Percentiles rank a stretch among this genome's conserved stretches.
Conservation (phyloP, 2,888 invertebrate species). For the Prenolepis imparis region DNA sequence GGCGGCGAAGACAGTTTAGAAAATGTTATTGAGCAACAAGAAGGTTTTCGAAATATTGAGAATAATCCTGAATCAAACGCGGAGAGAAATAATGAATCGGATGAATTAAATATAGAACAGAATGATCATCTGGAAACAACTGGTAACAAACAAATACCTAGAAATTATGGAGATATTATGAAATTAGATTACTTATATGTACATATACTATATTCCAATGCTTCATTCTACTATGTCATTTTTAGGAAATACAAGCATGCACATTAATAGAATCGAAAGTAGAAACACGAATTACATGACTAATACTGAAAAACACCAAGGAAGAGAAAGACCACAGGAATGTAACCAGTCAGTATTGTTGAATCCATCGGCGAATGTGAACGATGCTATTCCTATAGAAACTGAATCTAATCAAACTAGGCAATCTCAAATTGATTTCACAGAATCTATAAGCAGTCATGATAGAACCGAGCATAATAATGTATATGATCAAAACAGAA, state of each 20-base stretch:
- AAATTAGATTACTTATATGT: conserved; percentile 14
- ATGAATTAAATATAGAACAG: conserved; percentile 67
- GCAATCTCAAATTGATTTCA: conserved; percentile 73
- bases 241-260: conserved; percentile 44
- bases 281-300: conserved; percentile 57
- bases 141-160: conserved; percentile 52
- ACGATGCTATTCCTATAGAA: conserved; percentile 79
- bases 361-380: conserved; percentile 21
- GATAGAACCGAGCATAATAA: conserved; percentile 63
- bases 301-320: conserved; percentile 37
- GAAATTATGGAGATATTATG: too few species aligned
- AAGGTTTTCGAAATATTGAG: conserved; percentile 77
- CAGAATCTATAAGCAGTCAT: conserved; percentile 77
- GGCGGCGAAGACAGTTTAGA: conserved; percentile 88
- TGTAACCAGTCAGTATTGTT: conserved; percentile 5
- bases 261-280: conserved; percentile 52
- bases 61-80: conserved; percentile 66
- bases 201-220: not conserved
- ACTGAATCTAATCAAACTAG: conserved; percentile 82
- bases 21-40: conserved; percentile 83
- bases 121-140: conserved; percentile 41
- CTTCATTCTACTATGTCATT: not conserved
- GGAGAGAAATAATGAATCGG: conserved; percentile 71
- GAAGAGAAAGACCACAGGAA: conserved; percentile 11
- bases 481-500: conserved; percentile 66